Conservation (phyloP, 2,888 invertebrate genomes). For the Drosophila buzzatii region DNA sequence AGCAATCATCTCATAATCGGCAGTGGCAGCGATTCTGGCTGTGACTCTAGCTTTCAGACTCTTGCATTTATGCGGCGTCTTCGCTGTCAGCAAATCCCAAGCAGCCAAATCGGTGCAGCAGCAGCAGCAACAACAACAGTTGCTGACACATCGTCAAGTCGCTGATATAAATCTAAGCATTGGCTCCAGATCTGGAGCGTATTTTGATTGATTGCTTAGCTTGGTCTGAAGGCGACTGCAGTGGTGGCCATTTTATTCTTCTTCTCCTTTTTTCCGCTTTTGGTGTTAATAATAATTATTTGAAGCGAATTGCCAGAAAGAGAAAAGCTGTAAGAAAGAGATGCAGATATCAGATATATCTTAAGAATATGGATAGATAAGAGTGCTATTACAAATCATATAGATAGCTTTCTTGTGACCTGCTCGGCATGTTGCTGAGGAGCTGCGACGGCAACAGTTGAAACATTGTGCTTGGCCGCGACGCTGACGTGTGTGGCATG, state of each 20-base stretch:
- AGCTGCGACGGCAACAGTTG: slow-evolving; percentile 12
- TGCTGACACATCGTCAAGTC: slow-evolving; percentile 62
- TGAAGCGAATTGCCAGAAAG: slow-evolving; percentile 37
- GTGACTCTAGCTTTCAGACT: slow-evolving; percentile 16
- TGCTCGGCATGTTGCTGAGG: slow-evolving; percentile 20
- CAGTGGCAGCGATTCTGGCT: slow-evolving; percentile 62
- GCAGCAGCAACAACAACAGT: slow-evolving; percentile 44
- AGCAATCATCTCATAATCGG: slow-evolving; percentile 80
- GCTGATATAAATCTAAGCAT: slow-evolving; percentile 71
- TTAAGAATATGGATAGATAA: neutral
- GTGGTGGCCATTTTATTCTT: slow-evolving; percentile 22
- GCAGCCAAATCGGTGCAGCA: slow-evolving; percentile 45
- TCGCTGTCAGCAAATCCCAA: slow-evolving; percentile 50
- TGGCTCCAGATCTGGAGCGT: slow-evolving; percentile 60
- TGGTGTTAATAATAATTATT: slow-evolving; percentile 78
- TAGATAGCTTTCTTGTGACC: neutral
- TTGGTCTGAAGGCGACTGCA: slow-evolving; percentile 32
- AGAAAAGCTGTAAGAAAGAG: neutral
- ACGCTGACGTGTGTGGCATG: slow-evolving; percentile 72
- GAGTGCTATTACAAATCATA: neutral
- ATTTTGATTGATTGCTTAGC: slow-evolving; percentile 64
- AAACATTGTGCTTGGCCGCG: slow-evolving; percentile 16
- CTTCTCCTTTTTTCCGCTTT: slow-evolving; percentile 41
- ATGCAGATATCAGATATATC: neutral
- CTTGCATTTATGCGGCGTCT: slow-evolving; percentile 57